A percentile compares a stretch with the other conserved stretches of the same genome.
phyloP scores from a whole-genome alignment of 2,888 invertebrate genomes.

The Vanessa cardui region DNA sequence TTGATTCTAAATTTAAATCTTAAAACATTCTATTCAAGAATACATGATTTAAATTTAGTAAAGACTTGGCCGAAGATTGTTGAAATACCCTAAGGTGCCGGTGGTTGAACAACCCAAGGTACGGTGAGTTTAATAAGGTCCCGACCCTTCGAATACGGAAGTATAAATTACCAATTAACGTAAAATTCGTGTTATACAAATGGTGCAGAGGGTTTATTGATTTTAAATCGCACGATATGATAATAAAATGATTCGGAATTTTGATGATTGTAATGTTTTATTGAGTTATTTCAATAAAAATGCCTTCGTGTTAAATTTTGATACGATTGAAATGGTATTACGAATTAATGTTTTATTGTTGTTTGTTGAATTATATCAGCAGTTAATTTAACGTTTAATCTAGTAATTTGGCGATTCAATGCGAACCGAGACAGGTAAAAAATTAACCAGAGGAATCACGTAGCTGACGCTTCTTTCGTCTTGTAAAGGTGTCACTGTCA shows the following conservation, averaged over 20 bases:
- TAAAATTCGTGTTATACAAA: slow-evolving; percentile 4
- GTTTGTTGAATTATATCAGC: no score
- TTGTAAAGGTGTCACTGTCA: no score
- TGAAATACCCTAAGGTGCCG: neutral
- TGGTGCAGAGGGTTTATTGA: neutral
- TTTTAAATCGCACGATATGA: neutral
- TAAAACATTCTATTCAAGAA: no score
- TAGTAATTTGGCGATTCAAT: no score
- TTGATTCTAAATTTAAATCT: no score
- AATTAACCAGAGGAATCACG: no score
- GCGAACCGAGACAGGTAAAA: no score
- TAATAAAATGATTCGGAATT: neutral
- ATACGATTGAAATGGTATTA: no score
- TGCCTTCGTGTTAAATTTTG: neutral
- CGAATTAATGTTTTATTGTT: no score
- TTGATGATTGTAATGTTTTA: neutral
- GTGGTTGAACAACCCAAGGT: neutral
- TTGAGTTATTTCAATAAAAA: neutral
- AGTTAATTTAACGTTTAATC: no score
- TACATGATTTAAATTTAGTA: no score
- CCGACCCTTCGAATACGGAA: slow-evolving; percentile 6
- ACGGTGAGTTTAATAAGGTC: slow-evolving; percentile 7
- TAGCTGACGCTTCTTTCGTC: no score
- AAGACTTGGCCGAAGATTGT: neutral
- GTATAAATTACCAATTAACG: slow-evolving; percentile 21